phyloP scores from a whole-genome alignment of 2,888 invertebrate genomes.

The Labia minor region DNA sequence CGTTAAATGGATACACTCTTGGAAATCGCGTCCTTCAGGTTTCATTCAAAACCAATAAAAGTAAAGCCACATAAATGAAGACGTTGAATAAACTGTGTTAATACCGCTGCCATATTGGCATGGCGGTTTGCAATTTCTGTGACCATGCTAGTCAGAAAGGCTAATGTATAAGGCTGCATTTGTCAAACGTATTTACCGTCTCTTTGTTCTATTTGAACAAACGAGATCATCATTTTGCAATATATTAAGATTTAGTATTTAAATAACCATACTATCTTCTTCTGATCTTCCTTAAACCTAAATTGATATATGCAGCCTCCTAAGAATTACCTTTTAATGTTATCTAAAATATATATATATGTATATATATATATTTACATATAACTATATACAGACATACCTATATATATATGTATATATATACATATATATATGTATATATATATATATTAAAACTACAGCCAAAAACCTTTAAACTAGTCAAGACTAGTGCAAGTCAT shows the following conservation, averaged over 20 bases:
- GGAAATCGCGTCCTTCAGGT: conserved; percentile 93
- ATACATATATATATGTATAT: conserved; percentile 25
- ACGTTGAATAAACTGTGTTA: conserved; percentile 26
- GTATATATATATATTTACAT: conserved; percentile 25
- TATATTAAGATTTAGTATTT: conserved; percentile 8
- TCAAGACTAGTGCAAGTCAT: conserved; percentile 29
- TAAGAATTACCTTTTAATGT: conserved; percentile 16
- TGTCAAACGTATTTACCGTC: conserved; percentile 19
- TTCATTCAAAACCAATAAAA: conserved; percentile 91
- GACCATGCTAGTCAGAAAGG: conserved; percentile 28
- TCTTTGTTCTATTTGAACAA: background rate
- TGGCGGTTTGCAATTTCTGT: conserved; percentile 26
- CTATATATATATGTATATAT: conserved; percentile 22
- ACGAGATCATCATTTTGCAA: background rate
- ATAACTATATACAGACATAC: conserved; percentile 25
- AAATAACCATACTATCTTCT: background rate
- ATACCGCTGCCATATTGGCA: conserved; percentile 27
- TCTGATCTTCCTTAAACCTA: conserved; percentile 6
- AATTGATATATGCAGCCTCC: conserved; percentile 26
- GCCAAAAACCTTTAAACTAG: conserved; percentile 27
- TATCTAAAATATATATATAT: conserved; percentile 23
- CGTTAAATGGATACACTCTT: conserved; percentile 89
- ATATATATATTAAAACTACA: conserved; percentile 25
- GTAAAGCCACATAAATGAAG: conserved; percentile 43
- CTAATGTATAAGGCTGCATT: conserved; percentile 24